phyloP scores from a whole-genome alignment of 35 echinoderm and acorn worm species.

The Strongylocentrotus purpuratus region DNA sequence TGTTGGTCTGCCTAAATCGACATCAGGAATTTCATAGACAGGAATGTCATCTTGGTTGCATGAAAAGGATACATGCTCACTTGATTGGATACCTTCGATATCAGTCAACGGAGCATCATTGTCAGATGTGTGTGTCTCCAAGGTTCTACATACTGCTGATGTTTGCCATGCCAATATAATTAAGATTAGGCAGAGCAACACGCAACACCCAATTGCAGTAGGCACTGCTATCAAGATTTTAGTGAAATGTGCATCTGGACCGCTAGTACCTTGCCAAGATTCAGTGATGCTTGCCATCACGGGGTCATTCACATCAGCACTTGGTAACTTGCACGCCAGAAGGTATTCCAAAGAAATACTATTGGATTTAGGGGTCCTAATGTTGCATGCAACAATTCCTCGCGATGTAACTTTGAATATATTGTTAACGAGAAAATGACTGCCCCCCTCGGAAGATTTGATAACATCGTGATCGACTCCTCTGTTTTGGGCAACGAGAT shows the following conservation, averaged over 20 bases:
- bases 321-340: not conserved
- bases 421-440: not conserved
- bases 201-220: not conserved
- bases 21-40: not conserved
- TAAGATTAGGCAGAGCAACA: not conserved
- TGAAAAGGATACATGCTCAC: not conserved
- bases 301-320: not conserved
- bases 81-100: not conserved
- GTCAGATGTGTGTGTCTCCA: not conserved
- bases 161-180: not conserved
- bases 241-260: too few species aligned
- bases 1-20: not conserved
- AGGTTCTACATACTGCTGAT: not conserved
- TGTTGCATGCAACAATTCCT: not conserved
- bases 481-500: not conserved
- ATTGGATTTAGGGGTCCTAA: not conserved
- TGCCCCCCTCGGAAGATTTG: not conserved
- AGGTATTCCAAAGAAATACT: not conserved
- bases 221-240: not conserved
- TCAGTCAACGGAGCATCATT: not conserved
- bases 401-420: not conserved
- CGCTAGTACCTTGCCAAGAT: too few species aligned
- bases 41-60: not conserved
- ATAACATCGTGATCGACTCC: not conserved
- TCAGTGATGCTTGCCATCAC: not conserved